Evolutionary conservation across 2,113 vertebrate genomes (phyloP).

Genomic region (Gyps fulvus): DNA sequence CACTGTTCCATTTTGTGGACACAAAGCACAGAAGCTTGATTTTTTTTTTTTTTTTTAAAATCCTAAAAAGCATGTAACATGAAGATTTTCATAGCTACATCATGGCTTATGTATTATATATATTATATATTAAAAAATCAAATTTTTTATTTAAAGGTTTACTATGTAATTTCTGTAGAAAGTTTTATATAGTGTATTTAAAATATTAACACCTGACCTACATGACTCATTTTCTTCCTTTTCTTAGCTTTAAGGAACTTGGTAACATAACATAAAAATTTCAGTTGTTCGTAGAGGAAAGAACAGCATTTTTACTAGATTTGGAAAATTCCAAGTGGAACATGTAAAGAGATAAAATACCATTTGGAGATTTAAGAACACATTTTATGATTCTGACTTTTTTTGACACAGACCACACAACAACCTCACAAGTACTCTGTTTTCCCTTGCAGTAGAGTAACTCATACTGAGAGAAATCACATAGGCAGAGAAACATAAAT

Average conservation of each 20-base stretch:
- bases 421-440: background rate
- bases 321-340: background rate
- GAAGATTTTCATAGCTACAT: background rate
- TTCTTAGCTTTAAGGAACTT: background rate
- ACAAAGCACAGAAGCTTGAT: background rate
- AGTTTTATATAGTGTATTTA: background rate
- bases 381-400: background rate
- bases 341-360: background rate
- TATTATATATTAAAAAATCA: background rate
- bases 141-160: background rate
- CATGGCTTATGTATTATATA: background rate
- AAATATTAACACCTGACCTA: background rate
- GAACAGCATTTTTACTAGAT: background rate
- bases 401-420: fast-evolving
- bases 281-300: background rate
- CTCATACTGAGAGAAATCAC: background rate
- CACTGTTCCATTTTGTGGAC: background rate
- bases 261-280: background rate
- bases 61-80: background rate
- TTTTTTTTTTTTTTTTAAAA: background rate
- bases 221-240: background rate
- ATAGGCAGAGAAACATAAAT: background rate
- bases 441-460: background rate
- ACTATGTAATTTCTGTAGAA: background rate
- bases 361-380: background rate